Base-by-base conservation (phyloP, 2,113 vertebrate species). In the Mus musculus region DNA sequence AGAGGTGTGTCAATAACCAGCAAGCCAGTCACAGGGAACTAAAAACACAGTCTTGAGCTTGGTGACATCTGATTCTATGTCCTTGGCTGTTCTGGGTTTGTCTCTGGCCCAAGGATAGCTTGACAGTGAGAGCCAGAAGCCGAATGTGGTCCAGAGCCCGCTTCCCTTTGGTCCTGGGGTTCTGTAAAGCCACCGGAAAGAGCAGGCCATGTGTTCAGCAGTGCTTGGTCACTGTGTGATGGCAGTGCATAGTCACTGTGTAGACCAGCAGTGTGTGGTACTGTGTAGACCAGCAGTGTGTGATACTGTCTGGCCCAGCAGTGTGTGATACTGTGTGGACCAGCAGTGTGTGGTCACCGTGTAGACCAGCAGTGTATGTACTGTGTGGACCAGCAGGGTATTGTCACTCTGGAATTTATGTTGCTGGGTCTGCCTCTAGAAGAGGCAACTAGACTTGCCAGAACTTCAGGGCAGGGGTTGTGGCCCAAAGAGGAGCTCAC, bases 1-100 rank as follows among this genome's bases (percentile, higher is more conserved):
- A 0, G 0, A 39, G 1, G 11, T 19, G 22, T 13, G 6, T 49
- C 3, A 7, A 1, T 26, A 19, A 0, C 0, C 8, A 11, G 54
- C 0, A 10, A 71, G 1, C 17, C 13, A 1, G 28, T 19, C 30
- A 12, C 0, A n/a, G 75, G 46, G 12, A 17, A 13, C 56, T 9
- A 0, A 4, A 89, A 16, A 3, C 2, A 4, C 17, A 0, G 52
- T 49, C 26, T 22, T 5, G 59, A 0, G 65, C 52, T 22, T 9
- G 3, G 61, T 17, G 80, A 13, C 3, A 0, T 22, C 81, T 4
- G 0, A 0, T 33, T 4, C 33, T 61, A 28, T 5, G 30, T 49
- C 22, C 12, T 1, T 12, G 42, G 4, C 86, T 73, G 2, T 24
- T 54, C 78, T 13, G 16, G 33, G 36, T 33, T 59, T n/a, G 71